phyloP scores from a whole-genome alignment of 2,113 vertebrate species.

The Hiodon tergisus region DNA sequence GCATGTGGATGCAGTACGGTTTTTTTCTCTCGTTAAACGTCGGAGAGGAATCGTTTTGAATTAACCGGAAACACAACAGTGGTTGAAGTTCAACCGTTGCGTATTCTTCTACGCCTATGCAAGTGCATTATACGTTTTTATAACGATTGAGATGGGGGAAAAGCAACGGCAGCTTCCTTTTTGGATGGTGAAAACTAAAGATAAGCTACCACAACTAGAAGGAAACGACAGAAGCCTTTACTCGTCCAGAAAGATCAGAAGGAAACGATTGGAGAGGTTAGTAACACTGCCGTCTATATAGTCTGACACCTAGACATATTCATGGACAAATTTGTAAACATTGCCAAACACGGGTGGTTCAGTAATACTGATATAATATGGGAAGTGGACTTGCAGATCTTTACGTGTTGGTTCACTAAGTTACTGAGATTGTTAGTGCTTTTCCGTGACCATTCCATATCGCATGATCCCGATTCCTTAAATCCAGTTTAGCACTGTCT shows the following conservation, averaged over 20 bases:
- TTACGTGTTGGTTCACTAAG: too few species aligned
- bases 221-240: not conserved
- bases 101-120: not conserved
- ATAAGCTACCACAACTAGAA: not conserved
- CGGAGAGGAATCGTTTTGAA: not conserved
- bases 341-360: too few species aligned
- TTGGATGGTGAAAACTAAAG: slow-evolving; percentile 17
- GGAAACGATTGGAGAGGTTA: slow-evolving; percentile 15
- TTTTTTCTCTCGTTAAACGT: not conserved
- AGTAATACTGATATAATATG: too few species aligned
- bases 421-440: too few species aligned
- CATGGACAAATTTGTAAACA: too few species aligned
- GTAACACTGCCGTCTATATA: not conserved
- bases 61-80: slow-evolving; percentile 13
- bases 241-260: not conserved
- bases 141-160: not conserved
- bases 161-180: slow-evolving; percentile 13
- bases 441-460: too few species aligned
- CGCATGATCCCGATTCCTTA: too few species aligned
- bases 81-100: not conserved
- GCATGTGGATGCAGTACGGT: not conserved
- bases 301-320: too few species aligned
- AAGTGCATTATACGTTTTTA: not conserved
- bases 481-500: too few species aligned
- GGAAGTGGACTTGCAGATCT: too few species aligned